Conservation (phyloP, 2,113 vertebrate genomes). For the Pseudorasbora parva region DNA sequence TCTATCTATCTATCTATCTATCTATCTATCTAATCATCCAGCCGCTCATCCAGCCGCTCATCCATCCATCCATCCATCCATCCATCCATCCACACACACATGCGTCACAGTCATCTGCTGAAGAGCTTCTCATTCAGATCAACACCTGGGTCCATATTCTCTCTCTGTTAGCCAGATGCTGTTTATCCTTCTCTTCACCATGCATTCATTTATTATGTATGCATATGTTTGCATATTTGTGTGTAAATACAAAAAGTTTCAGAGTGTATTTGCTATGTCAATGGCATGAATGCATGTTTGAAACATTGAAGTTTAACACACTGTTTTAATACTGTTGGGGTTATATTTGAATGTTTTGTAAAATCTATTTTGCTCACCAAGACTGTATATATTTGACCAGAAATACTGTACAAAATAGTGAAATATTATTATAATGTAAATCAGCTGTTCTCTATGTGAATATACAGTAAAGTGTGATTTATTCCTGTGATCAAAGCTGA, state of each 20-base stretch:
- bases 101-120: constrained; percentile 4
- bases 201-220: not conserved
- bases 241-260: not conserved
- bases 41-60: too few species aligned
- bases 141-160: constrained; percentile 15
- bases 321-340: not conserved
- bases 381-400: not conserved
- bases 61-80: too few species aligned
- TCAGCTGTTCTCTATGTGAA: not conserved
- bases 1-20: too few species aligned
- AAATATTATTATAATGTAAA: not conserved
- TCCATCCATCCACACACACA: too few species aligned
- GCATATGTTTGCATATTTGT: not conserved
- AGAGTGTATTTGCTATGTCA: constrained; percentile 7
- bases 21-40: too few species aligned
- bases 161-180: not conserved
- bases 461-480: not conserved
- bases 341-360: not conserved
- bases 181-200: not conserved
- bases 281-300: not conserved
- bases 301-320: not conserved
- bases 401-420: not conserved
- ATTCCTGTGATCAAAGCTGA: not conserved
- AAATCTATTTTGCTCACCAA: not conserved
- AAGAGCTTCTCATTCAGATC: not conserved